Evolutionary conservation across 2,888 invertebrate genomes (phyloP), one percentile per base, ranked within the genome.

Genomic region (Chloroclystis v-ata): DNA sequence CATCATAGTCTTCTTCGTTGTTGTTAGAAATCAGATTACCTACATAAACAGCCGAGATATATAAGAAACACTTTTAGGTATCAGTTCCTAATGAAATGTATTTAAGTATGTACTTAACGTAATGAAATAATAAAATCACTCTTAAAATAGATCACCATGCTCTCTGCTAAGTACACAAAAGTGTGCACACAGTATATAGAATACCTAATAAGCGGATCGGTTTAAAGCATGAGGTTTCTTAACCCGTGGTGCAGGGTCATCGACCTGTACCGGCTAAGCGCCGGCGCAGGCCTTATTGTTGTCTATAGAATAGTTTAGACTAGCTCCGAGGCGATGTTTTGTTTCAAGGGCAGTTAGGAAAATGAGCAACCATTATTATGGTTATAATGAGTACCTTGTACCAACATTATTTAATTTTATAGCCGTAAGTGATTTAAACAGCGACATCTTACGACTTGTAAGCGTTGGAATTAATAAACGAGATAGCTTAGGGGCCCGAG

Each of bases 181-280:
- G 56, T 62, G 56, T 42, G 54, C 56, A 56, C 56, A 58, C 65
- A 73, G 72, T 70, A 70, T 75, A 69, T 69, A 75, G 76, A 80
- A 79, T 81, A 75, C 80, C 78, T 83, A 82, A 82, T 82, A 82
- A 78, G 80, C 75, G 72, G 78, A 80, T 82, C 77, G 75, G 76
- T 82, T 83, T 80, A 83, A 81, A 80, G 81, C 81, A 82, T 79
- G 78, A 76, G 77, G 76, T 77, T 75, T 75, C 73, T 78, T 76
- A 78, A 80, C 82, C 81, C 78, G 77, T 65, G 71, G 59, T 49
- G 54, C 48, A 59, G 65, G 83, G 76, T 82, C 82, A 73, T 54
- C 63, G 78, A 75, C 75, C 80, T 51, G 61, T 58, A 63, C 67
- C 66, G 72, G 73, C 73, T 72, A 69, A 75, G 80, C 81, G 78